Conservation (phyloP, 2,113 vertebrate genomes). For the Neopipo cinnamomea region DNA sequence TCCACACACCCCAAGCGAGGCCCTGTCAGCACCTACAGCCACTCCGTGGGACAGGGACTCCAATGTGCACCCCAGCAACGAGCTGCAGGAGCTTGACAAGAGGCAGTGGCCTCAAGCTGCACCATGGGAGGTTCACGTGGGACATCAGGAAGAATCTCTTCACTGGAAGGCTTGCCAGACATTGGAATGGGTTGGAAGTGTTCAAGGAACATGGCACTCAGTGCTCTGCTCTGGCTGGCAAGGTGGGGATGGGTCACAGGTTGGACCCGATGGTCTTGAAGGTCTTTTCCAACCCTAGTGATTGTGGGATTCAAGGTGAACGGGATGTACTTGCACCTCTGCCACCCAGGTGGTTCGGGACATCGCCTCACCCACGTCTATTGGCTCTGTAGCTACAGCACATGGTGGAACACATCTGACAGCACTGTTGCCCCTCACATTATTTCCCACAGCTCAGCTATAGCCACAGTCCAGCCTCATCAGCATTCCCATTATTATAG, state of each 20-base stretch:
- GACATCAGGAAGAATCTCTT: neutral
- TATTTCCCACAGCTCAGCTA: neutral
- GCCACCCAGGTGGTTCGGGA: neutral
- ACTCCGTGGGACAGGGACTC: accelerated
- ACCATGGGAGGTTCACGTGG: neutral
- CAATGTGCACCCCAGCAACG: accelerated
- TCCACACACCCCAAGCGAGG: neutral
- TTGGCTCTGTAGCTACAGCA: neutral
- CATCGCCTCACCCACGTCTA: neutral
- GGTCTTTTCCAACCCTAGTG: neutral
- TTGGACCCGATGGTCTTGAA: neutral
- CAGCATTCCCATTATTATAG: constrained; percentile 21
- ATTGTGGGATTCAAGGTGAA: neutral
- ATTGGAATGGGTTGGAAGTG: neutral
- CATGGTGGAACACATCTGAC: neutral
- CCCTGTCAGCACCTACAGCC: neutral
- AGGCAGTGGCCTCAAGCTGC: neutral
- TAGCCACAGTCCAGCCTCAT: neutral
- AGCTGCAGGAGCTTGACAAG: neutral
- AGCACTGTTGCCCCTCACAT: neutral
- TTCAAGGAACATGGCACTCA: neutral
- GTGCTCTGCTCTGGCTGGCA: neutral
- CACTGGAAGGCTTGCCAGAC: neutral
- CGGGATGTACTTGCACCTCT: neutral
- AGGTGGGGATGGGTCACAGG: neutral